A percentile compares a stretch with the other conserved stretches of the same genome.
Evolutionary conservation across 2,113 vertebrate genomes (phyloP).

Genomic region (Chlorodrepanis virens): DNA sequence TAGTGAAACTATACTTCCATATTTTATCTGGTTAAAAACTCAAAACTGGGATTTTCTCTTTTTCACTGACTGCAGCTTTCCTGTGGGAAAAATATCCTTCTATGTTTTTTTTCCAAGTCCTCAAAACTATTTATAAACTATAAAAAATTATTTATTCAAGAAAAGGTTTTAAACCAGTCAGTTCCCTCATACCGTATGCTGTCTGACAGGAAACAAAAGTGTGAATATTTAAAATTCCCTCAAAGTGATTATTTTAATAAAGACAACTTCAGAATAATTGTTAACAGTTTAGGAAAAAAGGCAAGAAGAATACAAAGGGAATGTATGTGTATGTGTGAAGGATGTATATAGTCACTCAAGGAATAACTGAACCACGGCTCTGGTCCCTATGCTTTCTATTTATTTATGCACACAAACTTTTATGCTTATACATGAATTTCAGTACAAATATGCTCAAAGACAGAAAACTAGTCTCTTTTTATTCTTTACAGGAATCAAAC

Average conservation of each 20-base stretch:
- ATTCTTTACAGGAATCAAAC: background rate
- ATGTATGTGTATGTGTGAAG: background rate
- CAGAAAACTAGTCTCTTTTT: background rate
- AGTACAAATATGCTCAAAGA: background rate
- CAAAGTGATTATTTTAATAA: background rate
- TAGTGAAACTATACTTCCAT: background rate
- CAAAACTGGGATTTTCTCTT: background rate
- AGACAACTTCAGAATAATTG: background rate
- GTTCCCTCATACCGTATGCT: background rate
- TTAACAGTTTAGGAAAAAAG: background rate
- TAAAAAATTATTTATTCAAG: background rate
- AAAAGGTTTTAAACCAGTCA: background rate
- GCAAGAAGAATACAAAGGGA: background rate
- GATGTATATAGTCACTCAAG: background rate
- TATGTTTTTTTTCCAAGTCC: rapidly evolving
- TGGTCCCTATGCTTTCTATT: background rate
- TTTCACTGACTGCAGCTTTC: background rate
- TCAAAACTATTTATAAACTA: background rate
- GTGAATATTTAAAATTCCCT: background rate
- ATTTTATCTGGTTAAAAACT: background rate
- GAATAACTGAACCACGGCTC: background rate
- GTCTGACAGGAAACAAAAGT: background rate
- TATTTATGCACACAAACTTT: background rate
- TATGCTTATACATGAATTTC: background rate
- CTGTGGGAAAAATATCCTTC: background rate